Evolutionary conservation across 2,888 invertebrate species (phyloP), one percentile per base, ranked within the genome.

Genomic region (Scrobipalpa atriplicella): DNA sequence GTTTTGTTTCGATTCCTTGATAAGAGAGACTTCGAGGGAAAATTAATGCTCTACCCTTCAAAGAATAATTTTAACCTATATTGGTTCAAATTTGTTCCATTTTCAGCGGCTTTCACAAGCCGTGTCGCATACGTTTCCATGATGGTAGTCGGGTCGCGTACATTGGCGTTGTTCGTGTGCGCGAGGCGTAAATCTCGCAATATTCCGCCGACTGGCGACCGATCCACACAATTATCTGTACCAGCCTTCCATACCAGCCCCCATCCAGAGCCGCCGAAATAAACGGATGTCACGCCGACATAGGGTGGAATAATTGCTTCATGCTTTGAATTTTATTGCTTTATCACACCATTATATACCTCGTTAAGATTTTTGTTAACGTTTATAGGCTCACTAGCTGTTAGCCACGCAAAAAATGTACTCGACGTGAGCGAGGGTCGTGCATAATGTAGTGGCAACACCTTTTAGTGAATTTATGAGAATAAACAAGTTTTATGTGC

Each of bases 311-410:
- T 74, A 75, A 76, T 78, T 70, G 75, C 73, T 74, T 78, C 75
- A 74, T 73, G 75, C 74, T 67, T 72, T 67, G 73, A 74, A 77
- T 77, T 78, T 79, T 76, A 78, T 73, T 75, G 73, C 75, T 74
- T 72, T 75, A 77, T 75, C 74, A 72, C 74, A 72, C 75, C 74
- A 75, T 76, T 75, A 77, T 68, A 73, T 73, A 77, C 72, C 71
- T 72, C 73, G 71, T 77, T 75, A 76, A 74, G 71, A 77, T 72
- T 73, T 75, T 73, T 72, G 71, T 72, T 65, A 71, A 70, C 67
- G 62, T 72, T 77, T 73, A 73, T 74, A 67, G 66, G 67, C 67
- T 64, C 41, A 64, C 64, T 64, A 62, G 54, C 61, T 66, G 21
- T 66, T 62, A 66, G 54, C 39, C 38, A 38, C 61, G 65, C 66